These are phyloP conservation scores for Limenitis camilla DNA, from an alignment of 2,888 invertebrate species.

Conservation along the genomic window DNA sequence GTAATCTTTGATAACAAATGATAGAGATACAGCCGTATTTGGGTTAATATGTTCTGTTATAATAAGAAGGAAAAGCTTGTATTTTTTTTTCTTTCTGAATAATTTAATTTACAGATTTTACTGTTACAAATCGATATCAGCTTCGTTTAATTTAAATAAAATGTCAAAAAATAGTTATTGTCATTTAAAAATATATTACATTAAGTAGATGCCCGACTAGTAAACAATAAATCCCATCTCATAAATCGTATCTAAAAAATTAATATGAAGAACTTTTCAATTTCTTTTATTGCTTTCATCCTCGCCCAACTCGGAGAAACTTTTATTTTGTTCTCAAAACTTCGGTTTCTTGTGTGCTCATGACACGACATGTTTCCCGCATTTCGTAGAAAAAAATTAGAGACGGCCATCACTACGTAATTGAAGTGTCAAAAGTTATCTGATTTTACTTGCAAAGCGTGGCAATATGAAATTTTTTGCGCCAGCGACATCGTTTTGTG, in stretches of 20 bases:
- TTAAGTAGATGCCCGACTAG: neutral
- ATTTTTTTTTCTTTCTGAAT: no score
- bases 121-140: no score
- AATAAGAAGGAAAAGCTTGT: no score
- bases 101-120: no score
- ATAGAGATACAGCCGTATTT: no score
- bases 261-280: slow-evolving; percentile 49
- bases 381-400: slow-evolving; percentile 54
- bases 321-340: slow-evolving; percentile 61
- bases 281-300: slow-evolving; percentile 53
- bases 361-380: slow-evolving; percentile 59
- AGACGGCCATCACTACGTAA: slow-evolving; percentile 67
- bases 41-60: no score
- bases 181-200: no score
- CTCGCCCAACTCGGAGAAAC: slow-evolving; percentile 38
- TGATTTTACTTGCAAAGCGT: slow-evolving; percentile 74
- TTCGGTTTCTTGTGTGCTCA: slow-evolving; percentile 52
- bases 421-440: slow-evolving; percentile 75
- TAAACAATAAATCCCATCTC: neutral
- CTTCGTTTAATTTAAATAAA: no score
- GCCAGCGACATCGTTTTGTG: slow-evolving; percentile 56
- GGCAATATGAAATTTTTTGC: slow-evolving; percentile 71
- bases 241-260: slow-evolving; percentile 13
- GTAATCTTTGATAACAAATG: no score
- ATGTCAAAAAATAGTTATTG: no score